phyloP scores from a whole-genome alignment of 2,797 vertebrate genomes.

The Arctocebus calabarensis region DNA sequence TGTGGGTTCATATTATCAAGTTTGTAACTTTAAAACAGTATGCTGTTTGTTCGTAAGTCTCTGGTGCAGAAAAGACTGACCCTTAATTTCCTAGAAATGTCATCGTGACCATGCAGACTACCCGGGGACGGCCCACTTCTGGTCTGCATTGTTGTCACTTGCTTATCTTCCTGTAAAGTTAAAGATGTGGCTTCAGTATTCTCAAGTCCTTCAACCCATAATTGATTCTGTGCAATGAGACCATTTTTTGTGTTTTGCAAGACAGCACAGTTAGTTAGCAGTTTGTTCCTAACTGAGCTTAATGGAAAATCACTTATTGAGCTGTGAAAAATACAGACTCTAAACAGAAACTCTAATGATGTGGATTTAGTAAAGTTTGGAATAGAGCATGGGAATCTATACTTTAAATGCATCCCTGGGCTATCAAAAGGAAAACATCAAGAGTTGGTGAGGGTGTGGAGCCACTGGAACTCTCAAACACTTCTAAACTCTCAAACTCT shows the following conservation, averaged over 20 bases:
- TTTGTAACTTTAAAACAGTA: neutral
- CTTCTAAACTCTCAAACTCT: neutral
- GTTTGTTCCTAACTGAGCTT: neutral
- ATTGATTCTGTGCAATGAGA: neutral
- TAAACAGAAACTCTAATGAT: neutral
- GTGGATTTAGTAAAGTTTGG: neutral
- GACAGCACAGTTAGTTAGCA: neutral
- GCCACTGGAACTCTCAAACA: neutral
- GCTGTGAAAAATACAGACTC: neutral
- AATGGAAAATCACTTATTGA: neutral
- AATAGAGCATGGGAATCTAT: neutral
- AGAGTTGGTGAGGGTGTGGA: neutral
- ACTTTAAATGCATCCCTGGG: neutral
- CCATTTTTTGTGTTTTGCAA: neutral
- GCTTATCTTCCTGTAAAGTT: neutral
- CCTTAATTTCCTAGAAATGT: accelerated
- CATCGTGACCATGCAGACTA: accelerated
- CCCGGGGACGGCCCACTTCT: accelerated
- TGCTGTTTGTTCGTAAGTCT: neutral
- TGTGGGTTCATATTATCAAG: neutral
- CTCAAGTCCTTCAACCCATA: no score
- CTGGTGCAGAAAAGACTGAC: neutral
- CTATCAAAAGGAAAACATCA: neutral
- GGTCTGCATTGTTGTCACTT: no score
- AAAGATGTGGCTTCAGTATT: accelerated